phyloP scores from a whole-genome alignment of 2,888 invertebrate species.

The Hypselothyrea guttata region DNA sequence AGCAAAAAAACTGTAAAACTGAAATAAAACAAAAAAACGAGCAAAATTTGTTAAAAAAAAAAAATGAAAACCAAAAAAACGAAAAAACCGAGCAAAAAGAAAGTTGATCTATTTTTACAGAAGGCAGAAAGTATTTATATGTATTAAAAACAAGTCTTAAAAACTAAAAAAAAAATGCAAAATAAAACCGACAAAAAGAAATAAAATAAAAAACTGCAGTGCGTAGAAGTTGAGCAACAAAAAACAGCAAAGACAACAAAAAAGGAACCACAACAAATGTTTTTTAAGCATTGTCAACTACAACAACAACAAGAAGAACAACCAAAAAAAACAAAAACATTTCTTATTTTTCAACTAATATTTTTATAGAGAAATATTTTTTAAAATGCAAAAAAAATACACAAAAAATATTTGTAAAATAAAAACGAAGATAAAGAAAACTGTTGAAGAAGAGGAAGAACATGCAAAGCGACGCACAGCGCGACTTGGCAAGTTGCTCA shows the following conservation, averaged over 20 bases:
- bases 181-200: conserved; percentile 34
- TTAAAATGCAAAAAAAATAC: conserved; percentile 47
- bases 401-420: conserved; percentile 50
- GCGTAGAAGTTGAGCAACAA: conserved; percentile 49
- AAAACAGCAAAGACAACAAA: conserved; percentile 45
- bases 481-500: conserved; percentile 70
- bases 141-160: conserved; percentile 63
- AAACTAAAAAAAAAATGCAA: conserved; percentile 46
- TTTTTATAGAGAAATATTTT: conserved; percentile 72
- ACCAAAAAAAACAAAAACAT: conserved; percentile 36
- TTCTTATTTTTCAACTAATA: conserved; percentile 75
- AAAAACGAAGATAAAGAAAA: conserved; percentile 19
- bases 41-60: conserved; percentile 65
- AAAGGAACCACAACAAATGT: conserved; percentile 70
- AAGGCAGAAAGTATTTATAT: conserved; percentile 64
- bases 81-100: conserved; percentile 55
- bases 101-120: conserved; percentile 79
- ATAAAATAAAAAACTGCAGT: conserved; percentile 29
- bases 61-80: conserved; percentile 47
- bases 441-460: conserved; percentile 42
- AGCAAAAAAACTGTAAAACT: conserved; percentile 43
- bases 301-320: conserved; percentile 25
- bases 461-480: conserved; percentile 67
- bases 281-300: conserved; percentile 38
- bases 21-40: conserved; percentile 54